Base-by-base conservation (phyloP, 2,797 vertebrate genomes). In the Coregonus suidteri region DNA sequence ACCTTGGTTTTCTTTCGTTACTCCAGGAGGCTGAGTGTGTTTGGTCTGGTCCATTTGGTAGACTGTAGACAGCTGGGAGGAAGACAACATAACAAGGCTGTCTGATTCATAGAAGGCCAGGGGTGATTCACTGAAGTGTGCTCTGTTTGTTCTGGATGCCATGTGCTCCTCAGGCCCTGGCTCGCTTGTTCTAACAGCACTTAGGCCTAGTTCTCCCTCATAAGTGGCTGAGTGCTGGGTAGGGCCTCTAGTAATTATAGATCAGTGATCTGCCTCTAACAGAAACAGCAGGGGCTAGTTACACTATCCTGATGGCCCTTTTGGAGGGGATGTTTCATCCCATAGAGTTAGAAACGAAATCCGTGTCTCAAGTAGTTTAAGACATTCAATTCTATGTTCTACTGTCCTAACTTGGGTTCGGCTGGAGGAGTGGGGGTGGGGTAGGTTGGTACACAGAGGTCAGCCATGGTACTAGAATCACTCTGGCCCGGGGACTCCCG, bases 201-300 rank as follows among this genome's bases (percentile, higher is more conserved):
- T 79, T 77, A 13, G 67, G 51, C n/a, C 41, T 30, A 4, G n/a
- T 4, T 41, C 30, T 51, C 59, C 41, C 52, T 1, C 54, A 75
- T 56, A 68, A 79, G 73, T 74, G 51, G 66, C 73, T 77, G 56
- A 79, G 79, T 75, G 54, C 75, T 75, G 56, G 75, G 66, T 77
- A 25, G 73, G 68, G 37, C 52, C 34, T 73, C 47, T 68, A 13
- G 75, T 79, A 79, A 78, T 73, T 77, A 64, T 69, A 6, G 70
- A 71, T 53, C 75, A 37, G 53, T 85, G 52, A 83, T 84, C 75
- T 73, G 53, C 68, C 53, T 78, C 51, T 79, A 47, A 47, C 41
- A 47, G 41, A 47, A 78, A 77, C 71, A 54, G 56, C 54, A 31
- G 52, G 41, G 65, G 34, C n/a, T 82, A 4, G 82, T 83, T 84